Evolutionary conservation across 2,888 invertebrate species (phyloP).

Genomic region (Coremacera marginata): DNA sequence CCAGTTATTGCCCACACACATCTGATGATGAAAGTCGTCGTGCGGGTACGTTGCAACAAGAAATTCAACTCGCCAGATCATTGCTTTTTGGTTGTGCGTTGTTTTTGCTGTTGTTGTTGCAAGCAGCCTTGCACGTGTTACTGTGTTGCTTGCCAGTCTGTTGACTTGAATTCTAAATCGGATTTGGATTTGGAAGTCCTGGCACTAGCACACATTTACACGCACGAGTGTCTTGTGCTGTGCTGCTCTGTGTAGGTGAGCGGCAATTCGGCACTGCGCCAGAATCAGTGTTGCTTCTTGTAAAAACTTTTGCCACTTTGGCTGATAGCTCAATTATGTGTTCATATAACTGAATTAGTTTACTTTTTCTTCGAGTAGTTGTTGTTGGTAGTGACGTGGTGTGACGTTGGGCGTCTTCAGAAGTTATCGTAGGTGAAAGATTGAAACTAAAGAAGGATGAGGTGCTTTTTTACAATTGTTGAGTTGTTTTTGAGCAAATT

Average conservation of each 20-base stretch:
- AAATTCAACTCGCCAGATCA: neutral
- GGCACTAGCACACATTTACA: neutral
- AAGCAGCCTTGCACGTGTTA: constrained; percentile 7
- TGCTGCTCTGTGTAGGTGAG: neutral
- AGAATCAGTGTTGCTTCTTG: constrained; percentile 32
- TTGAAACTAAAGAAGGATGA: neutral
- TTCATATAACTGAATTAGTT: constrained; percentile 47
- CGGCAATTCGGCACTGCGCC: constrained; percentile 21
- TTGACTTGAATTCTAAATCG: constrained; percentile 17
- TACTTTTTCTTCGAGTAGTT: constrained; percentile 34
- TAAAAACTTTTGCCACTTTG: constrained; percentile 44
- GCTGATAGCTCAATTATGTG: constrained; percentile 47
- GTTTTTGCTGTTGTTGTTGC: neutral
- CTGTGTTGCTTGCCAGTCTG: neutral
- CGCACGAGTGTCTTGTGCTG: neutral
- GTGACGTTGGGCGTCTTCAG: constrained; percentile 28
- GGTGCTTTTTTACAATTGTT: no score
- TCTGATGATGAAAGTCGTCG: neutral
- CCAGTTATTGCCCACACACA: neutral
- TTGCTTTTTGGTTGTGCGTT: constrained; percentile 8
- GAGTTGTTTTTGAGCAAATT: no score
- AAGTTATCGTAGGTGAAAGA: neutral
- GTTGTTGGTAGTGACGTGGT: constrained; percentile 17
- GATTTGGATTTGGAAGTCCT: neutral
- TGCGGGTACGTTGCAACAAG: neutral